A percentile compares a stretch with the other conserved stretches of the same genome.
Evolutionary conservation across 2,888 invertebrate species (phyloP).

Genomic region (Papilio protenor): DNA sequence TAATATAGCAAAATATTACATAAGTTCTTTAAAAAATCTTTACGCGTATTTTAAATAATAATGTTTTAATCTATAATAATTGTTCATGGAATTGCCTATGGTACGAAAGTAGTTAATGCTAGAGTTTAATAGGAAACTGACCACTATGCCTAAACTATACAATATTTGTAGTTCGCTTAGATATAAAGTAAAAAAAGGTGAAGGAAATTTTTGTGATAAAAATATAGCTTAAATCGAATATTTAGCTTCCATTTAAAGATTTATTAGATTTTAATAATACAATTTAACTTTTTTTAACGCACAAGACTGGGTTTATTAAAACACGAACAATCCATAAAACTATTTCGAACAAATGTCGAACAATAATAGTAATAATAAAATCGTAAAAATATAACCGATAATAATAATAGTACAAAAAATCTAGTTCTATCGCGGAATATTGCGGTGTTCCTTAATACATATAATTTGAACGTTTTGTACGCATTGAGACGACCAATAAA

Average conservation of each 20-base stretch:
- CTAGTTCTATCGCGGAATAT: no score
- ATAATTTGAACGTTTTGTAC: no score
- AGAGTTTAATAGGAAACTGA: neutral
- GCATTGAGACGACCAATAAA: no score
- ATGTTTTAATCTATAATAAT: neutral
- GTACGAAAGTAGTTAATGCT: neutral
- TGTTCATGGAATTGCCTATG: conserved; percentile 10
- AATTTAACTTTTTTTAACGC: neutral
- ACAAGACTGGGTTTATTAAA: neutral
- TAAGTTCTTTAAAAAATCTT: neutral
- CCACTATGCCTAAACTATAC: conserved; percentile 1
- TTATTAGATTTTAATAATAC: conserved; percentile 46
- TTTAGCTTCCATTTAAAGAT: conserved; percentile 28
- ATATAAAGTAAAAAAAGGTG: conserved; percentile 4
- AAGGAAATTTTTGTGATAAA: conserved; percentile 14
- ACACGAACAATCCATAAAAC: neutral
- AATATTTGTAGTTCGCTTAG: conserved; percentile 12
- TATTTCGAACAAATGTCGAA: conserved; percentile 2
- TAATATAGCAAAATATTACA: neutral
- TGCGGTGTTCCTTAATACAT: no score
- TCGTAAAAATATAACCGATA: neutral
- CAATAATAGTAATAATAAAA: neutral
- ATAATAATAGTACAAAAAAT: neutral
- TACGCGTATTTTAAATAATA: neutral
- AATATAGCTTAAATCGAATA: conserved; percentile 17